Evolutionary conservation across 2,113 vertebrate species (phyloP), one percentile per base, ranked within the genome.

Genomic region (Nannospalax galili): DNA sequence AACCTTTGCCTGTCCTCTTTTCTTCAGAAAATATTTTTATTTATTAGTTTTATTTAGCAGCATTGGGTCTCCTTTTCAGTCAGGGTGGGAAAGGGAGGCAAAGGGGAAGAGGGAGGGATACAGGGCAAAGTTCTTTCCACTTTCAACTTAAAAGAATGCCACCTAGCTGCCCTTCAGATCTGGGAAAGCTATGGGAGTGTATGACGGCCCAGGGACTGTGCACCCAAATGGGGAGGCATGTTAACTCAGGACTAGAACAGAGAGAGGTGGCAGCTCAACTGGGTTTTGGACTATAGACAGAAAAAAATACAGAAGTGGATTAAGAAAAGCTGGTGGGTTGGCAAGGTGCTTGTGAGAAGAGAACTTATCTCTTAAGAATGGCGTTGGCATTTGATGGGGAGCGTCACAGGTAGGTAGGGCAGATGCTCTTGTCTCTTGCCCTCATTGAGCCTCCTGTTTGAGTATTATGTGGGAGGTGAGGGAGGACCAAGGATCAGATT

Each of bases 201-300:
- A 4, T 24, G 24, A 81, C 88, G 26, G 78, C 62, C 24, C 1
- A 3, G 52, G 92, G 84, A 60, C 60, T n/a, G 15, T 2, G n/a
- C 3, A 4, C 40, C 45, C 7, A 35, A 67, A 17, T 80, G 52
- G 40, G 3, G 80, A 75, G 35, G 52, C 17, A 20, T 84, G 65
- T 40, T 62, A 28, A 30, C 58, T 56, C 58, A 40, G 67, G 37
- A 40, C 60, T 67, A 48, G 75, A 37, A 77, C 35, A 56, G 24
- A 42, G 42, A 4, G 52, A 28, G 22, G 60, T 35, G 40, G 91
- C 82, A 22, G 81, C 75, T 77, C 56, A 67, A 17, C 80, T 70
- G 73, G 86, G 35, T 74, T 89, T 84, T 37, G 75, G 80, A 95
- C 75, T 52, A 58, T 12, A 65, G 88, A 88, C 85, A 30, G 60